phyloP scores from a whole-genome alignment of 2,797 vertebrate species.

The Pyrocephalus nanus region DNA sequence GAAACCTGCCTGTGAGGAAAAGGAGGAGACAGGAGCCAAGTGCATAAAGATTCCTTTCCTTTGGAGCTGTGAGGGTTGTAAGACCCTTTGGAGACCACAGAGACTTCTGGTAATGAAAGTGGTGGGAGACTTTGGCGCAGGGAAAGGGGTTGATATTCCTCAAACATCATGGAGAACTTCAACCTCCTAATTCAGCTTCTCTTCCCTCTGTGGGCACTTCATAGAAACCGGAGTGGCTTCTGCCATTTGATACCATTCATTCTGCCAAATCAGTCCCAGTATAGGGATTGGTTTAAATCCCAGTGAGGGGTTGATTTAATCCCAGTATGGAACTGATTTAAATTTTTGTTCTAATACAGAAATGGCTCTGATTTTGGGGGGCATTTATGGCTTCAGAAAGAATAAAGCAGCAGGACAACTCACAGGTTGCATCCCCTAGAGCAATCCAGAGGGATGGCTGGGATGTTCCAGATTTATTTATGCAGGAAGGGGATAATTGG shows the following conservation, averaged over 20 bases:
- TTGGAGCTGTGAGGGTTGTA: rapidly evolving
- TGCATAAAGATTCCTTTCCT: not conserved
- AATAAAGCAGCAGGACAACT: not conserved
- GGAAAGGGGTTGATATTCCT: not conserved
- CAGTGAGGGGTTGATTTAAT: not conserved
- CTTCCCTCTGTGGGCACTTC: not conserved
- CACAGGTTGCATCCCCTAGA: not conserved
- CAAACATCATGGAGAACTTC: not conserved
- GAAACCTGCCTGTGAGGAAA: not conserved
- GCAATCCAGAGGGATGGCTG: not conserved
- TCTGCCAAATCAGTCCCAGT: not conserved
- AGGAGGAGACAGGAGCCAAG: not conserved
- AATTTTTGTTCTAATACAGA: not conserved
- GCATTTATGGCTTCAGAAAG: not conserved
- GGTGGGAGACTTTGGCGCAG: not conserved
- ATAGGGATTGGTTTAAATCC: not conserved
- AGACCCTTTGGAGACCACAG: not conserved
- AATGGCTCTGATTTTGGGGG: not conserved
- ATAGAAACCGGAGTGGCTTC: not conserved
- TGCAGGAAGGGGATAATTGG: not conserved
- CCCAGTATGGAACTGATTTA: not conserved
- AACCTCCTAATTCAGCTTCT: not conserved
- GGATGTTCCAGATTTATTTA: not conserved
- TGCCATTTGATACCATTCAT: not conserved
- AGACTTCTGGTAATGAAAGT: not conserved